Percentiles rank a stretch among this genome's conserved stretches.
Evolutionary conservation across 2,113 vertebrate species (phyloP).

Genomic region (Alethe castanea): DNA sequence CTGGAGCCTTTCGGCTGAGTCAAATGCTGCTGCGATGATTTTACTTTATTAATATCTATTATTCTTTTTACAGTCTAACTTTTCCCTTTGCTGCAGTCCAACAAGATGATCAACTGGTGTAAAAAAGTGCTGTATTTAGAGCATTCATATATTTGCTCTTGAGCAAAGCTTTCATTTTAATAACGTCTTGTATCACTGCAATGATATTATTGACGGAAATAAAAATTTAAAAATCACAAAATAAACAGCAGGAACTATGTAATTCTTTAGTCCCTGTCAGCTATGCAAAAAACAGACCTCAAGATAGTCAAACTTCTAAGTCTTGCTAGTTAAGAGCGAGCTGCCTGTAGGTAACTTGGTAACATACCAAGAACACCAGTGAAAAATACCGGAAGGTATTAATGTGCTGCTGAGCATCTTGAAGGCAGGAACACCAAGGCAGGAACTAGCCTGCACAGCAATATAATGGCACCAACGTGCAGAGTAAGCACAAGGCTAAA

Average conservation of each 20-base stretch:
- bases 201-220: not conserved
- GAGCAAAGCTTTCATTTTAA: not conserved
- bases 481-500: not conserved
- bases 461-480: not conserved
- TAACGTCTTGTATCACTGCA: not conserved
- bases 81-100: not conserved
- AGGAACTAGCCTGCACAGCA: not conserved
- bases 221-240: not conserved
- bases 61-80: not conserved
- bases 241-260: not conserved
- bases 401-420: not conserved
- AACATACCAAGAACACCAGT: not conserved
- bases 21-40: not conserved
- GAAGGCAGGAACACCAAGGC: not conserved
- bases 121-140: not conserved
- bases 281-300: not conserved
- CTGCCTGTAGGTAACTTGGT: not conserved
- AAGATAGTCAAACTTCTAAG: not conserved
- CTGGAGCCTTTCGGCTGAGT: not conserved
- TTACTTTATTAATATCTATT: not conserved
- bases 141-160: not conserved
- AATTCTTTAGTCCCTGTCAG: not conserved
- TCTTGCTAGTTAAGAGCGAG: not conserved
- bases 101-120: not conserved
- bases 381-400: not conserved